phyloP scores from a whole-genome alignment of 2,888 invertebrate genomes.

The Sialis fuliginosa region DNA sequence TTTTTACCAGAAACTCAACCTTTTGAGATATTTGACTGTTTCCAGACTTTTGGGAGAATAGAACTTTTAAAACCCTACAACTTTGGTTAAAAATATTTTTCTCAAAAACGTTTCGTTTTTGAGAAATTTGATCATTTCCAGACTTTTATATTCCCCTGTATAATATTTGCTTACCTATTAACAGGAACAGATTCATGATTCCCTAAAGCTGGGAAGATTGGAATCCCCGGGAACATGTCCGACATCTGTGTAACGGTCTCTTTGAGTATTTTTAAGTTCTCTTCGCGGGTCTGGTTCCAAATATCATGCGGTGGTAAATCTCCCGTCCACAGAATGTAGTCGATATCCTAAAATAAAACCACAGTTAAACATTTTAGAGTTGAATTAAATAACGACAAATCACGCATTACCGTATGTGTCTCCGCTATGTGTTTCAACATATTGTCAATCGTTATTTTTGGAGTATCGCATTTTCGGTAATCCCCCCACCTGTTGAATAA shows the following conservation, averaged over 20 bases:
- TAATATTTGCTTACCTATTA: constrained; percentile 45
- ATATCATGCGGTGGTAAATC: constrained; percentile 93
- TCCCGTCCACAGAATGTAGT: constrained; percentile 91
- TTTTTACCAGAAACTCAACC: too few species aligned
- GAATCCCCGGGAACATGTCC: constrained; percentile 76
- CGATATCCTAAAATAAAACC: constrained; percentile 50
- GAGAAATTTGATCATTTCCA: not conserved
- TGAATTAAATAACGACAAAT: not conserved
- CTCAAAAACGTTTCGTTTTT: too few species aligned
- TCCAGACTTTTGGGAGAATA: too few species aligned
- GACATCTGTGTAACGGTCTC: constrained; percentile 75
- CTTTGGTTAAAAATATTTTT: too few species aligned
- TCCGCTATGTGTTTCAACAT: constrained; percentile 79
- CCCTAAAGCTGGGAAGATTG: constrained; percentile 86
- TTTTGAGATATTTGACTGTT: too few species aligned
- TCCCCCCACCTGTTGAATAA: constrained; percentile 66
- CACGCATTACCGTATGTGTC: constrained; percentile 48
- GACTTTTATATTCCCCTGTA: not conserved
- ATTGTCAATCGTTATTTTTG: constrained; percentile 79
- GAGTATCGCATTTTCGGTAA: constrained; percentile 88
- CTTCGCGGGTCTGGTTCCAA: constrained; percentile 82
- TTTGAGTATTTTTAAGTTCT: constrained; percentile 69
- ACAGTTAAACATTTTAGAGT: not conserved
- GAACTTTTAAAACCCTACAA: too few species aligned
- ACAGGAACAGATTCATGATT: constrained; percentile 95